Percentiles rank a stretch among this genome's conserved stretches.
phyloP scores from a whole-genome alignment of 1,140 invertebrate species.

The Eciton burchellii region DNA sequence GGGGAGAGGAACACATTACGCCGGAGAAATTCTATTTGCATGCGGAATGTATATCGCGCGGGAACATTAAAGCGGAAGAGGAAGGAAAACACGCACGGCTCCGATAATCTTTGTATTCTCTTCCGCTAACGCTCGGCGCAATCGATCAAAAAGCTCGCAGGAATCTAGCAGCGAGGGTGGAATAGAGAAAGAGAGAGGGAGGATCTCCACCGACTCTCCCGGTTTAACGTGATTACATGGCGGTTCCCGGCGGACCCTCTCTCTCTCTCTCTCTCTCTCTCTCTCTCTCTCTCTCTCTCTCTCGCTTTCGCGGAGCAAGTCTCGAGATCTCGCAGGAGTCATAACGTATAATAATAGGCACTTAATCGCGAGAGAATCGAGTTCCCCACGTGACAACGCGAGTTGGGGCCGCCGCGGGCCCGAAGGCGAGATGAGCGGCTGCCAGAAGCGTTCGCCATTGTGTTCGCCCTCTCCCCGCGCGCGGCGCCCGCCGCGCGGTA shows the following conservation, averaged over 20 bases:
- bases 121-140: neutral
- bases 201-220: neutral
- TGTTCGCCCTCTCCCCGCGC: slow-evolving; percentile 19
- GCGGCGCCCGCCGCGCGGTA: slow-evolving; percentile 7
- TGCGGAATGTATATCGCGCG: neutral
- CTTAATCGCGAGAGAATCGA: slow-evolving; percentile 59
- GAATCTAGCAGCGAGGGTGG: neutral
- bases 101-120: neutral
- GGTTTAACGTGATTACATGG: slow-evolving; percentile 30
- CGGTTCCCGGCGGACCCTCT: neutral
- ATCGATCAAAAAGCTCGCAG: slow-evolving; percentile 11
- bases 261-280: too few species aligned
- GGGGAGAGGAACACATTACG: neutral
- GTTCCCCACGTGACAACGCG: slow-evolving; percentile 48
- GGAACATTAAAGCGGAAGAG: neutral
- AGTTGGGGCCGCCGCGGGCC: slow-evolving; percentile 17
- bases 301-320: slow-evolving; percentile 3
- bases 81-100: neutral
- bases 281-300: too few species aligned
- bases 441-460: slow-evolving; percentile 36
- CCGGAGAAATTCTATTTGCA: neutral
- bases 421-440: slow-evolving; percentile 30
- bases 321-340: slow-evolving; percentile 36
- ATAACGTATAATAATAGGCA: slow-evolving; percentile 60
- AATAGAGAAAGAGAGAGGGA: neutral